These are phyloP conservation scores for Acrocephalus arundinaceus DNA, from an alignment of 2,113 vertebrate genomes.

Conservation along the genomic window DNA sequence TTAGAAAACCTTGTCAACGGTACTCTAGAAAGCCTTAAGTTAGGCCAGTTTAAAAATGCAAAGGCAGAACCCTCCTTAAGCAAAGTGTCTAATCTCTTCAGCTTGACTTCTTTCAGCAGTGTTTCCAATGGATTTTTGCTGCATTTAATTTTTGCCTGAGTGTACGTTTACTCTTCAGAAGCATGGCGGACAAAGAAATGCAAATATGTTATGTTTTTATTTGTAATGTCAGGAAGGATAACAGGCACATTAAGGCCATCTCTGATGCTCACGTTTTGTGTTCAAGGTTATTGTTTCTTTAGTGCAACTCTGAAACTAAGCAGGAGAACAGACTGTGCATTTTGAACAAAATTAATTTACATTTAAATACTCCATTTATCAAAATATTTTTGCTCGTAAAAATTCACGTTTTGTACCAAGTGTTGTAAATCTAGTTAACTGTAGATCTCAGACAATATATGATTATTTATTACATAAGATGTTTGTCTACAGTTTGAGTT, in stretches of 20 bases:
- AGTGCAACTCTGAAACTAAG: neutral
- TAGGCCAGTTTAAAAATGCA: neutral
- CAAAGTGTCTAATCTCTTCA: neutral
- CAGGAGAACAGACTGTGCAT: neutral
- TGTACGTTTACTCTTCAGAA: neutral
- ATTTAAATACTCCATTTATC: neutral
- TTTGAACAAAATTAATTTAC: neutral
- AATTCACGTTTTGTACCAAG: neutral
- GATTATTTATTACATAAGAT: neutral
- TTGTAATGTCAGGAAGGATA: neutral
- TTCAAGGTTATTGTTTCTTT: neutral
- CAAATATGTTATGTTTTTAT: neutral
- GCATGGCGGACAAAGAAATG: neutral
- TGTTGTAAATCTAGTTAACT: neutral
- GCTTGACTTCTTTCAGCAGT: neutral
- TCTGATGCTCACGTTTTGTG: neutral
- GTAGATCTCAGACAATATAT: neutral
- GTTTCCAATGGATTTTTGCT: neutral
- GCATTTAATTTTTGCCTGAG: neutral
- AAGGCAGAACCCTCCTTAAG: neutral
- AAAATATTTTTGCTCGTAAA: neutral
- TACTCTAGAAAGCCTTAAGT: neutral
- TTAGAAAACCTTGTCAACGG: neutral
- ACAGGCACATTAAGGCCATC: neutral
- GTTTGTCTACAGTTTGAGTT: neutral